Conservation (phyloP, 2,797 vertebrate genomes). For the Cyclopterus lumpus region DNA sequence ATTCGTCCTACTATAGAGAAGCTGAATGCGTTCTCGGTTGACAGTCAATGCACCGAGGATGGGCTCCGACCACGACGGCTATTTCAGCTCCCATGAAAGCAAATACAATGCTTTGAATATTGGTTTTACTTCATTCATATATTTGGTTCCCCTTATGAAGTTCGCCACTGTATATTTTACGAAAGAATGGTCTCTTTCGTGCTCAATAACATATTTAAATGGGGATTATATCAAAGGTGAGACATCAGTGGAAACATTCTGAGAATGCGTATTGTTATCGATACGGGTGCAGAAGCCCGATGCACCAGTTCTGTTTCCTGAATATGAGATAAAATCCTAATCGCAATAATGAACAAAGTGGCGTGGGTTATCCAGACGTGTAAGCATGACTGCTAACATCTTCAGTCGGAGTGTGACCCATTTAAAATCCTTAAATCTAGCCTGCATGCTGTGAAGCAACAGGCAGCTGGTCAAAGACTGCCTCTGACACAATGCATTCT, state of each 20-base stretch:
- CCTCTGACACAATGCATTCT: constrained; percentile 45
- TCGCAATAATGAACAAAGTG: constrained; percentile 27
- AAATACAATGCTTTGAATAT: not conserved
- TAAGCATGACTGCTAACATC: constrained; percentile 41
- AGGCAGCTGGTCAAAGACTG: constrained; percentile 66
- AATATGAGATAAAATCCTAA: constrained; percentile 45
- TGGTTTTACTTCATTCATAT: not conserved
- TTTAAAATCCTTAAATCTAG: constrained; percentile 67
- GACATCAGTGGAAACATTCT: not conserved
- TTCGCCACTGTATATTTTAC: not conserved
- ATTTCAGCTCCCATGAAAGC: not conserved
- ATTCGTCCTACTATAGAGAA: not conserved
- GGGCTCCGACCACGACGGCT: not conserved
- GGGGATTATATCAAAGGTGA: not conserved
- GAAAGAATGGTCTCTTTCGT: not conserved
- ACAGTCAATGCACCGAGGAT: not conserved
- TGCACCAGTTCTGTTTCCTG: constrained; percentile 54
- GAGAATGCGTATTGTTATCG: not conserved
- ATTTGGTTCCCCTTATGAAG: not conserved
- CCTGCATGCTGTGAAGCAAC: constrained; percentile 65
- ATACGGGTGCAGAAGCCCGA: constrained; percentile 42
- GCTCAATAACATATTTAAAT: not conserved
- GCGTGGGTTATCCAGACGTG: constrained; percentile 43
- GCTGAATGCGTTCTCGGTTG: not conserved
- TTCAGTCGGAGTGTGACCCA: constrained; percentile 66